Percentiles rank a stretch among this genome's conserved stretches.
Evolutionary conservation across 2,113 vertebrate genomes (phyloP).

Genomic region (Trogon surrucura): DNA sequence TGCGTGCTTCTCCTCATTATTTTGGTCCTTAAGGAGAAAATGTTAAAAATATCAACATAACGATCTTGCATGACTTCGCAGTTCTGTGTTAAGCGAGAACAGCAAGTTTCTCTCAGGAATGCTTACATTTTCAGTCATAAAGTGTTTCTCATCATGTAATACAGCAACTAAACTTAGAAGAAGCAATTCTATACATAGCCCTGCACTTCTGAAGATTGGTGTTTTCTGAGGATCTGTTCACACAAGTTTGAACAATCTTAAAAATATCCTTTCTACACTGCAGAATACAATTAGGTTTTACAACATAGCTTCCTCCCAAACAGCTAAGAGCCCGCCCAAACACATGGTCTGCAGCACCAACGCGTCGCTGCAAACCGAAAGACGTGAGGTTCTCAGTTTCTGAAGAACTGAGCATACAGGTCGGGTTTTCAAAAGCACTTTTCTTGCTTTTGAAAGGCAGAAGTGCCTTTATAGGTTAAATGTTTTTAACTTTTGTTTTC

Average conservation of each 20-base stretch:
- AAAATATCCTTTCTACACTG: not conserved
- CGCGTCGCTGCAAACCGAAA: not conserved
- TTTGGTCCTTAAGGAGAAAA: conserved; percentile 99
- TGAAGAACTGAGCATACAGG: not conserved
- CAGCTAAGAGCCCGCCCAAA: not conserved
- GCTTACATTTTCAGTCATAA: conserved; percentile 24
- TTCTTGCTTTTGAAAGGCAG: not conserved
- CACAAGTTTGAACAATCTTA: not conserved
- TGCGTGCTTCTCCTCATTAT: conserved; percentile 99
- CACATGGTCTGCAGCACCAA: not conserved
- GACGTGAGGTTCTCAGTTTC: not conserved
- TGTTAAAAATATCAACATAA: conserved; percentile 84
- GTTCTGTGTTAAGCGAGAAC: conserved; percentile 21
- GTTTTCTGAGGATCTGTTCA: not conserved
- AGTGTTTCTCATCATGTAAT: not conserved
- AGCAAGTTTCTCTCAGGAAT: conserved; percentile 7
- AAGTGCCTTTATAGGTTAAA: not conserved
- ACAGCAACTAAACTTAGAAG: not conserved
- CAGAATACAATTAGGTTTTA: not conserved
- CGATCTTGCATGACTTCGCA: conserved; percentile 62
- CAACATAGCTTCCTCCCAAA: not conserved
- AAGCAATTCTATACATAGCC: not conserved
- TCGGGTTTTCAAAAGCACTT: not conserved
- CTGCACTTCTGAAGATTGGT: not conserved
- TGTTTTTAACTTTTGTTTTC: not conserved